These are phyloP conservation scores for Drosophila lacertosa DNA, from an alignment of 1,140 invertebrate species.

Conservation along the genomic window DNA sequence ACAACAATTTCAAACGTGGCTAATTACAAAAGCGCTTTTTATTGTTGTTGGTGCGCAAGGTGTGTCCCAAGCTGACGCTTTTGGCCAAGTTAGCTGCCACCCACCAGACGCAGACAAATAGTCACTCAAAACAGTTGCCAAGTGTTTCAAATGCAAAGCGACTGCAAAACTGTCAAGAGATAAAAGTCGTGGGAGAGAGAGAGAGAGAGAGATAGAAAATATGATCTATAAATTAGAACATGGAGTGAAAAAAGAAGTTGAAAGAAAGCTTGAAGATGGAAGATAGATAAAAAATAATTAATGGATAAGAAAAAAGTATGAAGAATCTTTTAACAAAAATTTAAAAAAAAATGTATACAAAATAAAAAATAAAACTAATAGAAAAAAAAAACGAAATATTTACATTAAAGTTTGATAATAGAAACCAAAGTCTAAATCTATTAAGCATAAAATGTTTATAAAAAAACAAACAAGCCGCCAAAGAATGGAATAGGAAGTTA, in stretches of 20 bases:
- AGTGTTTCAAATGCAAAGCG: conserved; percentile 18
- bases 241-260: neutral
- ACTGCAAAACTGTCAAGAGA: conserved; percentile 3
- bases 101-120: conserved; percentile 42
- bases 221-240: too few species aligned
- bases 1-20: conserved; percentile 69
- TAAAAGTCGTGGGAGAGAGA: neutral
- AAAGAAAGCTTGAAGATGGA: neutral
- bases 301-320: too few species aligned
- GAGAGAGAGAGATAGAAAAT: neutral
- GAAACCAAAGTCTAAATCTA: too few species aligned
- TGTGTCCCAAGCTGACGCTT: conserved; percentile 55
- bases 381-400: too few species aligned
- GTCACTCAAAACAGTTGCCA: conserved; percentile 32
- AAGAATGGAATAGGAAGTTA: neutral
- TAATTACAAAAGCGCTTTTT: conserved; percentile 59
- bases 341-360: too few species aligned
- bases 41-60: conserved; percentile 59
- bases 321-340: too few species aligned
- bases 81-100: conserved; percentile 34
- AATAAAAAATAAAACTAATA: too few species aligned
- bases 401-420: too few species aligned
- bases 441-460: too few species aligned
- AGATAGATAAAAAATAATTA: too few species aligned
- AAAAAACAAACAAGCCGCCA: neutral